Base-by-base conservation (phyloP, 1,140 invertebrate genomes). In the Aplysia californica region DNA sequence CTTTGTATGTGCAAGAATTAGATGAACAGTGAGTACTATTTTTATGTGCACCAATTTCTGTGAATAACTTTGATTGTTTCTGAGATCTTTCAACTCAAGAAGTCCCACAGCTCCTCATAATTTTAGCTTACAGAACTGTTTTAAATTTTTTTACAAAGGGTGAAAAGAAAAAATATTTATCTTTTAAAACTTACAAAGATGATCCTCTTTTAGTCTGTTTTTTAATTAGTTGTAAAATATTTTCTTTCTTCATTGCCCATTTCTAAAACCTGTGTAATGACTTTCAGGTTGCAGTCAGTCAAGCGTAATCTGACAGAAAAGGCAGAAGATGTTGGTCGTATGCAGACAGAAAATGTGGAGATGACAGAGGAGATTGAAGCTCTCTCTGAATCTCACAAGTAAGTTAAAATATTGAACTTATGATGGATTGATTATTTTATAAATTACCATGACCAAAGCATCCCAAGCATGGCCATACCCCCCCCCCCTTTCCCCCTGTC, bases 311-410 rank as follows among this genome's bases (percentile, higher is more conserved):
- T 87, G 71, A 83, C 84, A 10, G 44, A 76, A 10, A 88, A 86
- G 71, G 86, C 87, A 15, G 86, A 89, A 59, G 86, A 88, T 36
- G 78, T 85, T 20, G 87, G 86, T 3, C 70, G 79, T 18, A 77
- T 88, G 83, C 81, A 84, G 50, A 75, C 79, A 66, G 85, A 88
- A 64, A 89, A 84, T 64, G 77, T 79, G 0, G 79, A 86, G 21
- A 86, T 89, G 85, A 36, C 80, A 26, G 82, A 87, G 39, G 70
- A 84, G 65, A 84, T 87, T 10, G 83, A 83, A 31, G 77, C 66
- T 15, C 67, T 89, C 3, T 79, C 39, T 29, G 88, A 88, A 72
- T 85, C 87, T 26, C 88, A 89, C 69, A 85, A 87, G 88, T 88
- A 82, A 78, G 85, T 82, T 23, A 72, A 21, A 26, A 66, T 5